Conservation (phyloP, 2,888 invertebrate genomes). For the Chrysina gloriosa region DNA sequence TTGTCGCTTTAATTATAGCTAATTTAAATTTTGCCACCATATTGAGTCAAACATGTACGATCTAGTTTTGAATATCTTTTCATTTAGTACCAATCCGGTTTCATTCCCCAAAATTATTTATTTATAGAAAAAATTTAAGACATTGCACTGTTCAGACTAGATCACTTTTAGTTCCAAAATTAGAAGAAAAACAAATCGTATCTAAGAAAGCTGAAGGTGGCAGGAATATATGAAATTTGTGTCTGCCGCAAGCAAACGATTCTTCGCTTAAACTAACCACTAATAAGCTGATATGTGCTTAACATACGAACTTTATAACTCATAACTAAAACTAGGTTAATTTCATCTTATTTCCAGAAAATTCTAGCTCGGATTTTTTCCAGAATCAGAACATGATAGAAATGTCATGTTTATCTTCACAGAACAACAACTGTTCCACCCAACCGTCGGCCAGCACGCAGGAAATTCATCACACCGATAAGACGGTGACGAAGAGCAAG, state of each 20-base stretch:
- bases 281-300: slow-evolving; percentile 53
- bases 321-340: slow-evolving; percentile 65
- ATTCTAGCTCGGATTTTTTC: slow-evolving; percentile 67
- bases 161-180: too few relatives aligned
- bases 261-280: slow-evolving; percentile 57
- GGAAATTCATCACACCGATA: slow-evolving; percentile 35
- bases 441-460: slow-evolving; percentile 51
- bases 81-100: too few relatives aligned
- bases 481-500: slow-evolving; percentile 45
- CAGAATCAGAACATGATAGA: slow-evolving; percentile 72
- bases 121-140: too few relatives aligned
- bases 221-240: slow-evolving; percentile 3
- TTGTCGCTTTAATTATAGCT: too few relatives aligned
- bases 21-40: too few relatives aligned
- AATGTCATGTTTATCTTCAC: slow-evolving; percentile 74
- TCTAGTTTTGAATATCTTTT: too few relatives aligned
- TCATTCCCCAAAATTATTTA: too few relatives aligned
- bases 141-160: too few relatives aligned
- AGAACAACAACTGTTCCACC: slow-evolving; percentile 72
- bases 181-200: too few relatives aligned
- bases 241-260: slow-evolving; percentile 22
- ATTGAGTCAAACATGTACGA: too few relatives aligned
- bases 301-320: slow-evolving; percentile 51
- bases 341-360: slow-evolving; percentile 66
- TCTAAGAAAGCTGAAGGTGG: too few relatives aligned